Evolutionary conservation across 2,797 vertebrate genomes (phyloP).

Genomic region (Ctenochaetus hawaiiensis): DNA sequence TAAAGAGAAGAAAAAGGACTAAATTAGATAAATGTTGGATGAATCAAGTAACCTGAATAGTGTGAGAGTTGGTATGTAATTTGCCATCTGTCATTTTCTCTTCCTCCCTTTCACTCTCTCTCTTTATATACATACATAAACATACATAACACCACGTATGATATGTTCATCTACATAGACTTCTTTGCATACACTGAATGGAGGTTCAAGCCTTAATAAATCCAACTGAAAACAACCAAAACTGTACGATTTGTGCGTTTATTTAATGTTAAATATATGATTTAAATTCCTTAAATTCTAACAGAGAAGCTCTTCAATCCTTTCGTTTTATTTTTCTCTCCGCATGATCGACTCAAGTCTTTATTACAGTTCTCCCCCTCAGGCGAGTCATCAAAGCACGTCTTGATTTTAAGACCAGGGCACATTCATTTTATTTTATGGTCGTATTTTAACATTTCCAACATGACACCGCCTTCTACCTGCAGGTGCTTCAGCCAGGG

Average conservation of each 20-base stretch:
- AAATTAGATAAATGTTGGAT: background rate
- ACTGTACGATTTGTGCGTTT: background rate
- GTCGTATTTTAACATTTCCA: slow-evolving; percentile 62
- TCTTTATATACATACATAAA: too few species aligned
- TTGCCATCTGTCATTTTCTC: background rate
- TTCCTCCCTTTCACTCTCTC: too few species aligned
- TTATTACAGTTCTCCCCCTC: slow-evolving; percentile 35
- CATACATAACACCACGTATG: too few species aligned
- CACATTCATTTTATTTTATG: slow-evolving; percentile 61
- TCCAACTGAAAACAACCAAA: too few species aligned
- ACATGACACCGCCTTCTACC: slow-evolving; percentile 30
- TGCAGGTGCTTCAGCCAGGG: slow-evolving; percentile 45
- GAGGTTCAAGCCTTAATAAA: too few species aligned
- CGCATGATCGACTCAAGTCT: slow-evolving; percentile 33
- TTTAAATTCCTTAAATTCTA: slow-evolving; percentile 21
- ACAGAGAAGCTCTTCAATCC: background rate
- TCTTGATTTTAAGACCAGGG: slow-evolving; percentile 62
- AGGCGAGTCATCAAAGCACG: slow-evolving; percentile 55
- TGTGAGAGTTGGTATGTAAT: background rate
- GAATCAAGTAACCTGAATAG: background rate
- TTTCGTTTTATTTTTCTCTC: slow-evolving; percentile 6
- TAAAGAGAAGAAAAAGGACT: background rate
- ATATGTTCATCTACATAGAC: too few species aligned
- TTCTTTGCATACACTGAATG: background rate
- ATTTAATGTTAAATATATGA: background rate